Evolutionary conservation across 2,113 vertebrate species (phyloP), one percentile per base, ranked within the genome.

Genomic region (Dascyllus trimaculatus): DNA sequence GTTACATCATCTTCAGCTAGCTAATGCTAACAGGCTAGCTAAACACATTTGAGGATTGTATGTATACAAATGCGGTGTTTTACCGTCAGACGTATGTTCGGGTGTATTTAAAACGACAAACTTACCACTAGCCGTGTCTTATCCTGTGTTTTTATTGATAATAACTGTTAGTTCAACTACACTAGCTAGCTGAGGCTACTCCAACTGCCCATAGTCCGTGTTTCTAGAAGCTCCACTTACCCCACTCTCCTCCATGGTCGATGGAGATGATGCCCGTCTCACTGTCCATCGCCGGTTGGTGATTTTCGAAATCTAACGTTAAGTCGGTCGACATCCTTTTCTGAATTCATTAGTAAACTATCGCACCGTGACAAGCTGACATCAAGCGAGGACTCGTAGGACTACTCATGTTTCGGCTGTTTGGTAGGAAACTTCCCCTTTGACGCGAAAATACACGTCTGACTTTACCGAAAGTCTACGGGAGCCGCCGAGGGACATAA

Each of bases 161-260:
- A 49, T 49, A 43, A 15, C 5, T 8, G 5, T 49, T n/a, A n/a
- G 7, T 19, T 49, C 19, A 8, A 49, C 18, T 35, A 13, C 4
- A 15, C 6, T 13, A 14, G 40, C 40, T 43, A 15, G 40, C 40
- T 15, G 40, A 14, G 15, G 40, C 13, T 15, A 40, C 40, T 8
- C 40, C 8, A 35, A 8, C 32, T 35, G 32, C 32, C 32, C 32
- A 35, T 8, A 35, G 7, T n/a, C 18, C 19, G 18, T 82, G 8
- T 64, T 68, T 63, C 43, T 53, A 59, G 49, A 81, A 51, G 10
- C 21, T 29, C 29, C 21, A 0, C 92, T 93, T 84, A 94, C 94
- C 95, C 93, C 94, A 95, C 78, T 95, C 94, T 81, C 89, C 92
- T 80, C 93, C 93, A 70, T 93, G 92, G 60, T 95, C 93, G 70